Percentiles rank a stretch among this genome's conserved stretches.
Conservation (phyloP, 2,113 vertebrate genomes). For the Sceloporus undulatus region DNA sequence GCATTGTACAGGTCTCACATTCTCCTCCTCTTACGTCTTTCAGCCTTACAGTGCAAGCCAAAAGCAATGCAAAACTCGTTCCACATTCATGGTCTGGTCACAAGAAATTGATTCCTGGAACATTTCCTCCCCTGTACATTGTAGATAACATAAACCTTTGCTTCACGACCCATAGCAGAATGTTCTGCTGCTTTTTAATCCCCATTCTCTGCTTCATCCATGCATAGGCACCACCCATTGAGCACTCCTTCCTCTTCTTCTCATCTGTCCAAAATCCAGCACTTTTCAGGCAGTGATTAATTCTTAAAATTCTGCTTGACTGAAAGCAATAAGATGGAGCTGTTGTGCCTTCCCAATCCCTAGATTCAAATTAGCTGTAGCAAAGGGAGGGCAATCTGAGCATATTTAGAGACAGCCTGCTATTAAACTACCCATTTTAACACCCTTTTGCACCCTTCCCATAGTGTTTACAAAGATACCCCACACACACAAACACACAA, state of each 20-base stretch:
- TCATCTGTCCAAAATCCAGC: neutral
- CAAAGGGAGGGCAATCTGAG: no score
- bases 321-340: neutral
- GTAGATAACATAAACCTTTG: neutral
- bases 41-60: neutral
- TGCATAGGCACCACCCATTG: neutral
- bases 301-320: neutral
- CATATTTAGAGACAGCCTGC: neutral
- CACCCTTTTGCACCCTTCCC: no score
- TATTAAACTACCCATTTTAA: neutral
- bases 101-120: no score
- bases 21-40: neutral
- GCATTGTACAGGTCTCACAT: neutral
- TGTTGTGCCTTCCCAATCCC: neutral
- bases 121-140: neutral
- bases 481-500: no score
- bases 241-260: neutral
- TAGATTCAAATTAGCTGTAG: neutral
- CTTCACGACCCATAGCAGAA: no score
- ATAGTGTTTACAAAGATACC: neutral
- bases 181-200: neutral
- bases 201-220: neutral
- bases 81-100: neutral
- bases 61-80: neutral
- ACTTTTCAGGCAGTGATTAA: neutral